Evolutionary conservation across 2,113 vertebrate genomes (phyloP).

Genomic region (Haemorhous mexicanus): DNA sequence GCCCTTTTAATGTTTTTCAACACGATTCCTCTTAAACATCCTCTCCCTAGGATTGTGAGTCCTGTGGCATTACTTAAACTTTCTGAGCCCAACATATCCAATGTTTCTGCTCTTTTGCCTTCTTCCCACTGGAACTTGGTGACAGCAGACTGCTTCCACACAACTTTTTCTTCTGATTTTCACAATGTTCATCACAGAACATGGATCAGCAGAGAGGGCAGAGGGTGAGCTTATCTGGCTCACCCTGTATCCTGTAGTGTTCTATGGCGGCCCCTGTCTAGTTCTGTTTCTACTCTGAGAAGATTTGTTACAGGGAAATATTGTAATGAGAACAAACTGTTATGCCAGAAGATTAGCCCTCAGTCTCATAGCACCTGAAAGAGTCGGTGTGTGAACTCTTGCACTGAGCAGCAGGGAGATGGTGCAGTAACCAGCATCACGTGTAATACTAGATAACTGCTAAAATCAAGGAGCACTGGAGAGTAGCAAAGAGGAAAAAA

Average conservation of each 20-base stretch:
- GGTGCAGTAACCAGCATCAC: neutral
- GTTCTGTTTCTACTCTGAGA: neutral
- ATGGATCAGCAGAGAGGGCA: neutral
- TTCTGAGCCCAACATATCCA: neutral
- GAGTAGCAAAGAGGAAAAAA: neutral
- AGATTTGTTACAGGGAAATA: neutral
- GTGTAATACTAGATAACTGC: neutral
- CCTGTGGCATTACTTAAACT: neutral
- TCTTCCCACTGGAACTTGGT: neutral
- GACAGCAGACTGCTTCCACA: neutral
- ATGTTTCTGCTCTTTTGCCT: neutral
- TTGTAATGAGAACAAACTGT: neutral
- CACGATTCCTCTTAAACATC: neutral
- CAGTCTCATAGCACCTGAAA: neutral
- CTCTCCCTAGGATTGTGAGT: neutral
- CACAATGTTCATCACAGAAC: neutral
- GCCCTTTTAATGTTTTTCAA: neutral
- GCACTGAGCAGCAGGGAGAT: neutral
- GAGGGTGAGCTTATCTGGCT: neutral
- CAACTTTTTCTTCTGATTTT: neutral
- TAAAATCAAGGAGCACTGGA: neutral
- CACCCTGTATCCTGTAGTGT: neutral
- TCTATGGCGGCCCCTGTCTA: neutral
- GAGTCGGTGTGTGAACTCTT: neutral
- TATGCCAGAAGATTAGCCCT: conserved; percentile 12